Evolutionary conservation across 2,888 invertebrate genomes (phyloP).

Genomic region (Temnothorax unifasciatus): DNA sequence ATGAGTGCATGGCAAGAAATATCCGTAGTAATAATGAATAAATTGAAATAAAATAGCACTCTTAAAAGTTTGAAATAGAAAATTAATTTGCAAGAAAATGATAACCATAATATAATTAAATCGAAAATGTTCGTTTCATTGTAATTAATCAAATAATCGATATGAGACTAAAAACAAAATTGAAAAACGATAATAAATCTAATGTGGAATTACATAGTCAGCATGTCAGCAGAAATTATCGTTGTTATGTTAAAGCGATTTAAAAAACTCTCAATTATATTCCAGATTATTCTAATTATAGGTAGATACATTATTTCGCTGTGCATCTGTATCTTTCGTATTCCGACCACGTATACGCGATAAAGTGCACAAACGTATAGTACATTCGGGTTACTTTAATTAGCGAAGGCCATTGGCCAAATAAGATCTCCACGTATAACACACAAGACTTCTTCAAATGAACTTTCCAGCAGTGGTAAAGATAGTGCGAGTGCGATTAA

Average conservation of each 20-base stretch:
- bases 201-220: background rate
- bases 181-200: background rate
- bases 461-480: conserved; percentile 47
- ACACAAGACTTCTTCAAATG: conserved; percentile 51
- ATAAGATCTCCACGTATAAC: conserved; percentile 67
- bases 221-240: background rate
- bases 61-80: background rate
- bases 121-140: background rate
- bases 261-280: background rate
- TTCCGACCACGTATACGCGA: conserved; percentile 39
- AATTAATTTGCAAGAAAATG: background rate
- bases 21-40: background rate
- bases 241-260: background rate
- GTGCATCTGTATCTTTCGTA: conserved; percentile 18
- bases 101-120: background rate
- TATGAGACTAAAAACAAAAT: background rate
- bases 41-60: background rate
- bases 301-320: conserved; percentile 14
- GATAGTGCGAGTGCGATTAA: conserved; percentile 77
- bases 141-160: background rate
- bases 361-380: conserved; percentile 53
- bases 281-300: conserved; percentile 44
- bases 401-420: conserved; percentile 68
- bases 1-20: background rate
- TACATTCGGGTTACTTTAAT: conserved; percentile 73